Evolutionary conservation across 2,113 vertebrate species (phyloP).

Genomic region (Amblyornis subalaris): DNA sequence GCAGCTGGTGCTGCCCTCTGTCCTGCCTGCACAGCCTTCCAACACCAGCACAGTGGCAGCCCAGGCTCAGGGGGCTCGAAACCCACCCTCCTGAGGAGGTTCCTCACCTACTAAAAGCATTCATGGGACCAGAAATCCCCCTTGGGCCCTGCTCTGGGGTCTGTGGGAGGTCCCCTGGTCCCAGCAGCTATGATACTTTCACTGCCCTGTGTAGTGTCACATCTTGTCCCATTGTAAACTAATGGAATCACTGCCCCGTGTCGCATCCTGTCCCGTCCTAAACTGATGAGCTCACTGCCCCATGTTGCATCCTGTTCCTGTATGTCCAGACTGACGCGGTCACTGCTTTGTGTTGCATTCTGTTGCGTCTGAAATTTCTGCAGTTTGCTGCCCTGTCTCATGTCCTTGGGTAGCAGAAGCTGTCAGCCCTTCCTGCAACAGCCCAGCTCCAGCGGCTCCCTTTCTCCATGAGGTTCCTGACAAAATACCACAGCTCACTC

Average conservation of each 20-base stretch:
- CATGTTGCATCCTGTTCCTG: slow-evolving; percentile 75
- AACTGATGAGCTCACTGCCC: slow-evolving; percentile 57
- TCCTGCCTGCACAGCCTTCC: not conserved
- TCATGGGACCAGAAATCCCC: not conserved
- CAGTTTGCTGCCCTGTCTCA: slow-evolving; percentile 25
- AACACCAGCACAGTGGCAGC: not conserved
- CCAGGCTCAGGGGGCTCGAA: not conserved
- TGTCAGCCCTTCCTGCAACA: slow-evolving; percentile 12
- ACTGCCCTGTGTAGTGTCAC: slow-evolving; percentile 76
- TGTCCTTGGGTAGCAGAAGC: slow-evolving; percentile 4
- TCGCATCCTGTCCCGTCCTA: slow-evolving; percentile 69
- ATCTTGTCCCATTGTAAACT: slow-evolving; percentile 63
- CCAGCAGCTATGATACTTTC: slow-evolving; percentile 45
- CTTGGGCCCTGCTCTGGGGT: not conserved
- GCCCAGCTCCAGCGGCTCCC: not conserved
- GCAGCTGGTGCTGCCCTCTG: not conserved
- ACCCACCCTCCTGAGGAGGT: not conserved
- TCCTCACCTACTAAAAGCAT: not conserved
- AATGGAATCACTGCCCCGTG: slow-evolving; percentile 56
- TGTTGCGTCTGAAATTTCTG: slow-evolving; percentile 66
- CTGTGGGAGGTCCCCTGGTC: not conserved
- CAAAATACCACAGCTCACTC: not conserved
- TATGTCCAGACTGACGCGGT: slow-evolving; percentile 69
- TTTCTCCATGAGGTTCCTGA: not conserved
- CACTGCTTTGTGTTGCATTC: slow-evolving; percentile 76